phyloP scores from a whole-genome alignment of 2,888 invertebrate genomes.

The Cabera pusaria region DNA sequence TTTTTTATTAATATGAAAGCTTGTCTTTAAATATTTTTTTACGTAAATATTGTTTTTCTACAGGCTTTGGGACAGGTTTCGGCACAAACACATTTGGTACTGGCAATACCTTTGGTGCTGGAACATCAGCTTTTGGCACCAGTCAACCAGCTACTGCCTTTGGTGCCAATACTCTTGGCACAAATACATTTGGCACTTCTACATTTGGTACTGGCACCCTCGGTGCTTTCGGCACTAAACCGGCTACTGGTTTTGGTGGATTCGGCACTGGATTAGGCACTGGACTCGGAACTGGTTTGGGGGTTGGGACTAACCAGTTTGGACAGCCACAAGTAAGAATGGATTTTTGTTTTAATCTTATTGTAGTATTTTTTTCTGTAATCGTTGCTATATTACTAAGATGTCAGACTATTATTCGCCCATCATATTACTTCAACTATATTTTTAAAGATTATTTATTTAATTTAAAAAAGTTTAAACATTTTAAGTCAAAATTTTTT shows the following conservation, averaged over 20 bases:
- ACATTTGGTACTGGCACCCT: conserved; percentile 65
- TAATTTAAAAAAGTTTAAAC: no score
- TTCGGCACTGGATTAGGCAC: conserved; percentile 63
- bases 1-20: no score
- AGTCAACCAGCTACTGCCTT: conserved; percentile 57
- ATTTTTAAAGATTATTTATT: no score
- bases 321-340: conserved; percentile 68
- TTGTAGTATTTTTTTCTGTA: no score
- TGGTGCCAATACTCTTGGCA: conserved; percentile 49
- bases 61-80: conserved; percentile 57
- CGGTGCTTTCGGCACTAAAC: conserved; percentile 70
- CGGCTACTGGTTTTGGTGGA: conserved; percentile 47
- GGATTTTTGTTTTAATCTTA: no score
- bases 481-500: no score
- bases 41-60: no score
- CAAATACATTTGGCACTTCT: conserved; percentile 45
- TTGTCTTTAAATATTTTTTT: no score
- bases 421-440: no score
- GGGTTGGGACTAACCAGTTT: conserved; percentile 69
- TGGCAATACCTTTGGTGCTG: conserved; percentile 40
- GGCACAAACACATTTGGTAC: conserved; percentile 50
- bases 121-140: conserved; percentile 51
- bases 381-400: no score
- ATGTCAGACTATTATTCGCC: no score
- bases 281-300: conserved; percentile 23